Conservation (phyloP, 2,797 vertebrate genomes). For the Acanthopagrus latus region DNA sequence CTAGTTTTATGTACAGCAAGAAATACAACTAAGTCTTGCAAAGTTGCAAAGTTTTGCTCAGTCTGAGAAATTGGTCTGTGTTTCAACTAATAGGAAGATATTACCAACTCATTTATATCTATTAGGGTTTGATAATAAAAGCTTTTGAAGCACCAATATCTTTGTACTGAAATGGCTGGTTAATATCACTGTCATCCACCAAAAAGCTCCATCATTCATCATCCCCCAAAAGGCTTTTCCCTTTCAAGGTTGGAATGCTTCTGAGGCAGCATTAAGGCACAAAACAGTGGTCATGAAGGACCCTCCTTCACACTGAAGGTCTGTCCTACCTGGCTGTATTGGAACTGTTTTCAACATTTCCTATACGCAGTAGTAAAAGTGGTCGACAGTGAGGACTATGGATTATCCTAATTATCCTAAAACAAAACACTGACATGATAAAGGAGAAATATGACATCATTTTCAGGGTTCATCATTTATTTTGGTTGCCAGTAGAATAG, state of each 20-base stretch:
- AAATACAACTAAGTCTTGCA: neutral
- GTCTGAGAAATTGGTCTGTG: neutral
- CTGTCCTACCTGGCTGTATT: neutral
- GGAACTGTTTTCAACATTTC: neutral
- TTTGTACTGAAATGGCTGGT: neutral
- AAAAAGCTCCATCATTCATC: neutral
- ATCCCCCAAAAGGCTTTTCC: neutral
- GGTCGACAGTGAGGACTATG: neutral
- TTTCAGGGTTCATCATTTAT: too few species aligned
- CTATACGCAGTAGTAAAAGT: neutral
- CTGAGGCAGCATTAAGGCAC: neutral
- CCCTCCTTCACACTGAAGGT: neutral
- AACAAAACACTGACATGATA: too few species aligned
- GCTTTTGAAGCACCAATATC: neutral
- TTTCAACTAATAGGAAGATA: neutral
- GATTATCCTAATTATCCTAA: neutral
- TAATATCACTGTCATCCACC: neutral
- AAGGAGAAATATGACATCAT: too few species aligned
- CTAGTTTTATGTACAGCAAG: neutral
- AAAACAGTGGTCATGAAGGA: slow-evolving; percentile 1
- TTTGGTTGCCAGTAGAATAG: too few species aligned
- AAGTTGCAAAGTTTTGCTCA: neutral
- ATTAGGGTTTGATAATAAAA: neutral
- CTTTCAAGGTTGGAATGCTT: slow-evolving; percentile 15
- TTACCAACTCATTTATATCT: slow-evolving; percentile 2